Conservation (phyloP, 2,888 invertebrate genomes). For the Lobophora halterata region DNA sequence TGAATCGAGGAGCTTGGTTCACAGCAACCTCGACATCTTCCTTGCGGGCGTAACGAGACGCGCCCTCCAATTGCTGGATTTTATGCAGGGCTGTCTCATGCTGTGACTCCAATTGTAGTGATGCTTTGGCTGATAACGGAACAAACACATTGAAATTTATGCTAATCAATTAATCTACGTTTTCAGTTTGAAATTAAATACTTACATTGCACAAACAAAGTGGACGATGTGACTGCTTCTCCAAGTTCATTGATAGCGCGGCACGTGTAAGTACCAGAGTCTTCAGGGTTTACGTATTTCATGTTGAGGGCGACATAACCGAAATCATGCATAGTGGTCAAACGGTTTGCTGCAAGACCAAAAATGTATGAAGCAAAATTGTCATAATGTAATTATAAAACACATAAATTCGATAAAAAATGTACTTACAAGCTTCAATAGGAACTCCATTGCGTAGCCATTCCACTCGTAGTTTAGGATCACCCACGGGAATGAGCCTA, state of each 20-base stretch:
- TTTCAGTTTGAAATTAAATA: slow-evolving; percentile 26
- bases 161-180: too few relatives aligned
- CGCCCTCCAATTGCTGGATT: slow-evolving; percentile 92
- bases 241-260: slow-evolving; percentile 95
- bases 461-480: slow-evolving; percentile 94
- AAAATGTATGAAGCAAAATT: too few relatives aligned
- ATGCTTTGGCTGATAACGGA: slow-evolving; percentile 86
- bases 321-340: slow-evolving; percentile 98
- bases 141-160: background rate
- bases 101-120: slow-evolving; percentile 92
- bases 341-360: slow-evolving; percentile 86
- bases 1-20: slow-evolving; percentile 91
- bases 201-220: slow-evolving; percentile 92
- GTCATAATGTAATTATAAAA: too few relatives aligned
- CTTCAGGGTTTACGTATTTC: slow-evolving; percentile 97
- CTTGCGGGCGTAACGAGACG: slow-evolving; percentile 87
- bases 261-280: slow-evolving; percentile 98
- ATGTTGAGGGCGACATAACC: slow-evolving; percentile 97
- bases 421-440: slow-evolving; percentile 89
- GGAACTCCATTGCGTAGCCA: slow-evolving; percentile 96
- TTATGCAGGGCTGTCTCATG: slow-evolving; percentile 94
- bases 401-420: slow-evolving; percentile 1
- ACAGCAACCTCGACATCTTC: slow-evolving; percentile 91
- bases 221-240: slow-evolving; percentile 96
- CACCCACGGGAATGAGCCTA: slow-evolving; percentile 95